phyloP scores from a whole-genome alignment of 2,888 invertebrate species.

The Rhodophaea formosa region DNA sequence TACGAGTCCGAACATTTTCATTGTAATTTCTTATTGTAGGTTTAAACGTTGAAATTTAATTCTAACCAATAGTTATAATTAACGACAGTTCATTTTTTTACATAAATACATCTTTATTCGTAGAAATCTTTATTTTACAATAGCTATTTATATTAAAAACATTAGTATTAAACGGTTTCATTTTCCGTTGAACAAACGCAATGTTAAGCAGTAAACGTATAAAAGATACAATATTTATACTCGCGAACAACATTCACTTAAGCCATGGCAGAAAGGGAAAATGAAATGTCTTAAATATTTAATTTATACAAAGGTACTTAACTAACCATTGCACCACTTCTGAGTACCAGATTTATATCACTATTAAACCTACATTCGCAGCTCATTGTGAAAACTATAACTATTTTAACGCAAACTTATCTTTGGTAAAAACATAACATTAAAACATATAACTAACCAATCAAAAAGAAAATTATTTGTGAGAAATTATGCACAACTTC shows the following conservation, averaged over 20 bases:
- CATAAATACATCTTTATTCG: constrained; percentile 70
- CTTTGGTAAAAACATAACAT: constrained; percentile 75
- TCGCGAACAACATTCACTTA: constrained; percentile 61
- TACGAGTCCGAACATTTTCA: constrained; percentile 49
- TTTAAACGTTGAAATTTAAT: constrained; percentile 45
- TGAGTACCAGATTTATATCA: constrained; percentile 59
- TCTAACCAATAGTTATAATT: constrained; percentile 48
- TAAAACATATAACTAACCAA: constrained; percentile 48
- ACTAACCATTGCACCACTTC: constrained; percentile 74
- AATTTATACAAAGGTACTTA: constrained; percentile 58
- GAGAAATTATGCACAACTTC: constrained; percentile 62
- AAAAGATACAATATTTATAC: constrained; percentile 26
- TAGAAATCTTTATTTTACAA: constrained; percentile 66
- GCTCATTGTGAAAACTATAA: constrained; percentile 47
- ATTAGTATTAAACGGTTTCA: constrained; percentile 36
- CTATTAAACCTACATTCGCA: constrained; percentile 48
- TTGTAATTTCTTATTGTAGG: constrained; percentile 42
- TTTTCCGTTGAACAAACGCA: constrained; percentile 27
- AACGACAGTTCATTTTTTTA: constrained; percentile 61
- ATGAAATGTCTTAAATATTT: constrained; percentile 50
- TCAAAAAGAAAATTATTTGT: constrained; percentile 51
- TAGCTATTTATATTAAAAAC: constrained; percentile 51
- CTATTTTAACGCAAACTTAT: constrained; percentile 64
- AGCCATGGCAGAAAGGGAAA: constrained; percentile 56
- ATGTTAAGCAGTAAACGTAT: constrained; percentile 25